Conservation (phyloP, 2,888 invertebrate genomes). For the Lycocerus yunnanus region DNA sequence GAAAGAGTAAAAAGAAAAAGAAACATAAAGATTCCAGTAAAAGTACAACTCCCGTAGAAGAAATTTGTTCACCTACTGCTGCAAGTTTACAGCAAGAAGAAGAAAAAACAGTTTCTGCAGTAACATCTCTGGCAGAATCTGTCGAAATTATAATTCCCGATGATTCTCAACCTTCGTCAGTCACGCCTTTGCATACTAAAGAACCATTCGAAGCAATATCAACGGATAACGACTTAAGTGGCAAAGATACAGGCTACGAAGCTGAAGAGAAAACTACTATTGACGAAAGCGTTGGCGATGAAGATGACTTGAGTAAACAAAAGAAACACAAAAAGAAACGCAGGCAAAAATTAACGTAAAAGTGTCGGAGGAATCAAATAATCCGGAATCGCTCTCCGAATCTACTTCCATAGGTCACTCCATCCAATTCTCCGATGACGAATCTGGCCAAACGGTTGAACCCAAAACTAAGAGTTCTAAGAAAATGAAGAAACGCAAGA, state of each 20-base stretch:
- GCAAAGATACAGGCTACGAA: slow-evolving; percentile 70
- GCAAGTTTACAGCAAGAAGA: slow-evolving; percentile 39
- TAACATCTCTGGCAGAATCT: slow-evolving; percentile 61
- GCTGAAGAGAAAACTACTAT: slow-evolving; percentile 70
- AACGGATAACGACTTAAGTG: slow-evolving; percentile 44
- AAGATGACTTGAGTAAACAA: slow-evolving; percentile 50
- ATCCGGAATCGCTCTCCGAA: slow-evolving; percentile 57
- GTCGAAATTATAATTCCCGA: slow-evolving; percentile 59
- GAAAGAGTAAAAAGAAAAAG: slow-evolving; percentile 68
- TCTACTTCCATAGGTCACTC: slow-evolving; percentile 48
- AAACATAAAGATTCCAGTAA: slow-evolving; percentile 59
- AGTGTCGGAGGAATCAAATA: slow-evolving; percentile 57
- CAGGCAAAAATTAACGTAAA: slow-evolving; percentile 57
- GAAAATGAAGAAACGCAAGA: slow-evolving; percentile 50
- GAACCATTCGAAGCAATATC: slow-evolving; percentile 47
- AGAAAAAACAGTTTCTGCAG: slow-evolving; percentile 48
- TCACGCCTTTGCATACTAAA: slow-evolving; percentile 60
- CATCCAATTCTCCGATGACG: slow-evolving; percentile 54
- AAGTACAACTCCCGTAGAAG: slow-evolving; percentile 26
- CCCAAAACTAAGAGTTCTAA: slow-evolving; percentile 43
- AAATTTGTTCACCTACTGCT: slow-evolving; percentile 22
- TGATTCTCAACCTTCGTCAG: slow-evolving; percentile 57
- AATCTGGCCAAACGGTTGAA: slow-evolving; percentile 39
- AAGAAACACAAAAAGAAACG: slow-evolving; percentile 53
- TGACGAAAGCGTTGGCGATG: slow-evolving; percentile 61